phyloP scores from a whole-genome alignment of 2,113 vertebrate genomes.

The Entelurus aequoreus region DNA sequence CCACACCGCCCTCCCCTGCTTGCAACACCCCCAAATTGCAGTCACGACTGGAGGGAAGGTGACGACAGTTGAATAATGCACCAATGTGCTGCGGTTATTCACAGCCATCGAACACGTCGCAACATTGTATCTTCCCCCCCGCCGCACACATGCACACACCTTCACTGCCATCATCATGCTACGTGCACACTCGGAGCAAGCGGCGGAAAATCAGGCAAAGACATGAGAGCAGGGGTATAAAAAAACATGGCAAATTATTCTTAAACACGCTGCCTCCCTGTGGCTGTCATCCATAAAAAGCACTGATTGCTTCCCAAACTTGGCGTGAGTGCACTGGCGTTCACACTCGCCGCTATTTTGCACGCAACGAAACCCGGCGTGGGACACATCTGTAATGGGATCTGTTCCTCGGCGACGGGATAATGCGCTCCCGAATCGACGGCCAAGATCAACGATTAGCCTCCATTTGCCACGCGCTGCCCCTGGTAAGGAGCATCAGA shows the following conservation, averaged over 20 bases:
- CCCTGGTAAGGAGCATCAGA: slow-evolving; percentile 40
- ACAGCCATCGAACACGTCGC: slow-evolving; percentile 25
- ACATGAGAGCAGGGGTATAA: not conserved
- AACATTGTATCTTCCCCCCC: not conserved
- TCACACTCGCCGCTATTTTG: slow-evolving; percentile 9
- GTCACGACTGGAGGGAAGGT: slow-evolving; percentile 49
- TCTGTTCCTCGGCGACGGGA: slow-evolving; percentile 41
- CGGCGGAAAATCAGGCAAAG: slow-evolving; percentile 10
- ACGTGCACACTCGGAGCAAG: slow-evolving; percentile 20
- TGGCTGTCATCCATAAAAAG: slow-evolving; percentile 12
- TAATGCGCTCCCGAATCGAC: slow-evolving; percentile 43
- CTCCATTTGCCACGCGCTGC: slow-evolving; percentile 43
- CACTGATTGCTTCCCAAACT: slow-evolving; percentile 35
- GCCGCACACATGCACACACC: slow-evolving; percentile 10
- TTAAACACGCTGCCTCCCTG: not conserved
- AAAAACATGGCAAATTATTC: not conserved
- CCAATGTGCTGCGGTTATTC: slow-evolving; percentile 48
- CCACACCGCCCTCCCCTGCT: not conserved
- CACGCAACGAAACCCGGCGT: slow-evolving; percentile 3
- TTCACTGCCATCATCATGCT: not conserved
- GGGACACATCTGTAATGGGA: slow-evolving; percentile 37
- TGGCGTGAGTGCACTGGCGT: slow-evolving; percentile 4
- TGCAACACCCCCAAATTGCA: slow-evolving; percentile 25
- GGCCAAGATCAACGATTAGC: slow-evolving; percentile 53
- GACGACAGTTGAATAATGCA: slow-evolving; percentile 63